Base-by-base conservation (phyloP, 2,888 invertebrate species). In the Caenorhabditis sinica region DNA sequence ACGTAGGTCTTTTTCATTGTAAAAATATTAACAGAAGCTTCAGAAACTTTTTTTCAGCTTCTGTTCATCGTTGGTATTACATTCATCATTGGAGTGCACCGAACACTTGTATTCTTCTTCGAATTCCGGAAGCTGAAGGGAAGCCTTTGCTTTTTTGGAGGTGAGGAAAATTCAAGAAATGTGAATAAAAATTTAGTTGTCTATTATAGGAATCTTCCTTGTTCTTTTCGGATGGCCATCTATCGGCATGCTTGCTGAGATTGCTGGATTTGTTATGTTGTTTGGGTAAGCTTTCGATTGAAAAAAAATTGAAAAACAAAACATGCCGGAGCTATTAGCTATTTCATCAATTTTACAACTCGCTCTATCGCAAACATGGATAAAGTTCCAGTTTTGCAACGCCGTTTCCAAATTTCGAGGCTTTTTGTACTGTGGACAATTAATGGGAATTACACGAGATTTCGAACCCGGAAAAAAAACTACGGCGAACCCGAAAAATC, bases 41-140 rank as follows among this genome's bases (percentile, higher is more conserved):
- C 9, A 28, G 8, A 15, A 6, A 28, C 20, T 28, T 36, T 9
- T 90, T 95, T 95, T 63, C 94, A 99, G 98, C 96, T 99, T 87
- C 94, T 99, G 36, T 99, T 99, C 94, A 96, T 99, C 90, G 95
- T 95, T 89, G 99, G 99, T 0, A 94, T 99, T 73, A 96, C 96
- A 20, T 97, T 98, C 93, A 97, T 98, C 15, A 98, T 98, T 93
- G 99, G 99, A 1, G 95, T 98, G 33, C 96, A 97, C 93, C 94
- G 98, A 93, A 98, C 98, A 9, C 95, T 98, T 92, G 95, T 96
- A 92, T 99, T 99, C 94, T 99, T 99, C 94, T 99, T 99, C 93
- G 98, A 99, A 94, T 94, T 95, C 88, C 97, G 98, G 93, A 99
- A 98, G 95, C 94, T 96, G 71, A 97, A 96, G 94, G 98, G 96